These are phyloP conservation scores for Heliconius hermathena DNA, from an alignment of 1,140 invertebrate species.

Conservation along the genomic window DNA sequence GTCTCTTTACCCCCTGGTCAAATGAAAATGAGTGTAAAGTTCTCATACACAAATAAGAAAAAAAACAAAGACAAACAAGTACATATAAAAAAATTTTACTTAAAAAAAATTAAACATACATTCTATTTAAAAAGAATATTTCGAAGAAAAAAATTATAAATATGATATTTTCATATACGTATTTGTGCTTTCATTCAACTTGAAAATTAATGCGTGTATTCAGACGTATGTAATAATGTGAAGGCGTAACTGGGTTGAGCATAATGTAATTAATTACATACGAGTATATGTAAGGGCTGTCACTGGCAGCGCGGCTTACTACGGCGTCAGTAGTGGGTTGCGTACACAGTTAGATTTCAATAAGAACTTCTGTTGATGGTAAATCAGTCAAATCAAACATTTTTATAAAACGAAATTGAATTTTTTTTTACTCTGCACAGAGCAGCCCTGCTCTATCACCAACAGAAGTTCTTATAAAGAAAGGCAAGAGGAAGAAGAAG, in stretches of 20 bases:
- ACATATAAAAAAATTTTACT: neutral
- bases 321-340: neutral
- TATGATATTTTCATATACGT: neutral
- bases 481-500: too few species aligned
- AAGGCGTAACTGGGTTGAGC: neutral
- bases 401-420: too few species aligned
- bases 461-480: too few species aligned
- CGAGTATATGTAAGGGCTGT: neutral
- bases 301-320: neutral
- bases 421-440: too few species aligned
- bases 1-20: too few species aligned
- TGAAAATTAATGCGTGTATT: neutral
- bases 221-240: neutral
- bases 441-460: too few species aligned
- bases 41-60: too few species aligned
- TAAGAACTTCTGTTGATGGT: neutral
- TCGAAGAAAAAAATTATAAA: too few species aligned
- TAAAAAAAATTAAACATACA: too few species aligned
- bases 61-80: neutral
- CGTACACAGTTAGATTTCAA: neutral
- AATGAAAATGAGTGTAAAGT: too few species aligned
- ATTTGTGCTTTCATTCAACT: neutral
- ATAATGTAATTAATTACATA: slow-evolving; percentile 8
- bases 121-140: too few species aligned
- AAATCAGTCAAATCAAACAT: too few species aligned